Base-by-base conservation (phyloP, 2,888 invertebrate genomes). In the Hemicrepidius hirtus region DNA sequence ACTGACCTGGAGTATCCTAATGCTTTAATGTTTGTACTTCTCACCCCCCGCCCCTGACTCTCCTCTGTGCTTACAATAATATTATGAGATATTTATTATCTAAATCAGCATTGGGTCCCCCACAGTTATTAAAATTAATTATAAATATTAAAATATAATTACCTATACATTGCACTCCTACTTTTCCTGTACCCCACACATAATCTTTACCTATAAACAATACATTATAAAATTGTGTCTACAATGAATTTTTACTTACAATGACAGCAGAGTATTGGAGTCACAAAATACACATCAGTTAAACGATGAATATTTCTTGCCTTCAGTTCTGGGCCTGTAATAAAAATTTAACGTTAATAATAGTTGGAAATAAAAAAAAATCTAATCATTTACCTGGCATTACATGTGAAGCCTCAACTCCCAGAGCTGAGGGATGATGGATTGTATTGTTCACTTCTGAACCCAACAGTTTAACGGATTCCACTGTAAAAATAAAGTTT, bases 121-220 rank as follows among this genome's bases (percentile, higher is more conserved):
- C 18, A 44, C 44, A 13, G 44, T 44, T 3, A 6, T 44, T 16
- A 13, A 18, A 13, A 3, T 13, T 4, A 44, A 44, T 6, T 44
- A 44, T 4, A 18, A 50, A 28, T 50, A 24, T 3, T 24, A 50
- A 3, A 24, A 6, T 18, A n/a, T 18, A 82, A 88, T 87, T 86
- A 91, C 91, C 90, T 88, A 89, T 88, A 83, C 91, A 91, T 84
- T 89, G 88, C 73, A 88, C 86, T 63, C 91, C 91, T 74, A 89
- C 87, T 82, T 86, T 87, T 68, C 90, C 90, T 70, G 87, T 87
- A 60, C 91, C 91, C 90, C 91, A 91, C 77, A 91, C 90, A 81
- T 90, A 91, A 84, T 91, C 91, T 83, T 88, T 87, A 85, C 91
- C 91, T 90, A 84, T 68, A 78, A 75, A 18, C 46, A 20, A 46